Evolutionary conservation across 2,888 invertebrate genomes (phyloP).

Genomic region (Campoplex nolae): DNA sequence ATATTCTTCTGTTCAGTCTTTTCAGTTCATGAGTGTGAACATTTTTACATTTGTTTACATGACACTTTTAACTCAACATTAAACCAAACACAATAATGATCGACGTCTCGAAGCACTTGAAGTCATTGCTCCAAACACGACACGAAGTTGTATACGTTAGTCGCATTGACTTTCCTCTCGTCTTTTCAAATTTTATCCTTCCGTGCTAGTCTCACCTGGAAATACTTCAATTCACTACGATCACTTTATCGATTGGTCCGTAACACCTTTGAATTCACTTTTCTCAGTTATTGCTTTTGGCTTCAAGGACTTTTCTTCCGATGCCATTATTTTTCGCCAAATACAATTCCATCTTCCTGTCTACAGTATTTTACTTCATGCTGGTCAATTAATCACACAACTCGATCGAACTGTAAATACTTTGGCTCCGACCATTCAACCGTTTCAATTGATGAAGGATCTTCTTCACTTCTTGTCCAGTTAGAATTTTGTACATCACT

Average conservation of each 20-base stretch:
- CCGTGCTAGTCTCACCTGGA: neutral
- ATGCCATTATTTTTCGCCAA: neutral
- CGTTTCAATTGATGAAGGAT: neutral
- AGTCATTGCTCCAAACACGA: neutral
- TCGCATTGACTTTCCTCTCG: neutral
- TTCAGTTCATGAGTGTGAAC: neutral
- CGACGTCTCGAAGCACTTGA: neutral
- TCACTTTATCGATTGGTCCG: neutral
- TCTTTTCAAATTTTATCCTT: constrained; percentile 6
- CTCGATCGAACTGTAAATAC: constrained; percentile 19
- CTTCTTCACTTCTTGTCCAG: neutral
- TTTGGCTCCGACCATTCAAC: constrained; percentile 2
- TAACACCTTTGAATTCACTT: neutral
- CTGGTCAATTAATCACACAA: constrained; percentile 13
- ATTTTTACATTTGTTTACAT: neutral
- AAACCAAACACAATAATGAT: neutral
- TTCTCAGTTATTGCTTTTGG: neutral
- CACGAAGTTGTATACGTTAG: constrained; percentile 2
- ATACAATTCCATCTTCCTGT: constrained; percentile 4
- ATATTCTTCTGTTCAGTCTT: neutral
- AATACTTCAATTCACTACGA: neutral
- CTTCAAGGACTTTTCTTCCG: neutral
- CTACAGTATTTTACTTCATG: neutral
- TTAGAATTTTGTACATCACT: neutral
- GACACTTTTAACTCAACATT: neutral